phyloP scores from a whole-genome alignment of 2,888 invertebrate species.

The Rhimphoctona megacephalus region DNA sequence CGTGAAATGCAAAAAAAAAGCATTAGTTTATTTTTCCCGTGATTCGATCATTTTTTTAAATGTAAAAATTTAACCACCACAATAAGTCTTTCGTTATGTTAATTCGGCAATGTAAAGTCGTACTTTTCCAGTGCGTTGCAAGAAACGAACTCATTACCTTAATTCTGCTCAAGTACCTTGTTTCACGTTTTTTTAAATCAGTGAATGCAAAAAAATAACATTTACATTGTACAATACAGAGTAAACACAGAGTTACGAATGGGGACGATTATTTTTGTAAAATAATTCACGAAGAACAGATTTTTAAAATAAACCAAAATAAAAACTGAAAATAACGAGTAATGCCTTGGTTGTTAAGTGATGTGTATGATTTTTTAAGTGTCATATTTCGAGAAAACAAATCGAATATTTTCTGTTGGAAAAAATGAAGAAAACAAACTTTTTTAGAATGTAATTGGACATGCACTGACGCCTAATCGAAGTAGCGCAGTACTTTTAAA shows the following conservation, averaged over 20 bases:
- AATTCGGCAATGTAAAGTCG: not conserved
- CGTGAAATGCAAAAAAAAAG: not conserved
- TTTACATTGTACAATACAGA: not conserved
- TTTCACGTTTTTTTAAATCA: not conserved
- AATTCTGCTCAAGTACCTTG: not conserved
- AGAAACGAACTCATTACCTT: not conserved
- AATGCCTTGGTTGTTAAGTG: not conserved
- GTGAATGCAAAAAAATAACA: not conserved
- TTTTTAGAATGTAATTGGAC: not conserved
- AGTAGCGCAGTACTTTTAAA: not conserved
- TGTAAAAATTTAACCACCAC: not conserved
- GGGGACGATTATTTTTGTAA: not conserved
- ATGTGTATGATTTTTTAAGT: not conserved
- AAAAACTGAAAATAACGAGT: not conserved
- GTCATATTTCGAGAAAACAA: not conserved
- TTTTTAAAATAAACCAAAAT: not conserved
- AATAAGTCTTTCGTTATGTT: not conserved
- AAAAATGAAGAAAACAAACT: not conserved
- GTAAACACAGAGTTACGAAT: not conserved
- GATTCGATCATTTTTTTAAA: not conserved
- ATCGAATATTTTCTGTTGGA: not conserved
- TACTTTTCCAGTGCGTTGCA: not conserved
- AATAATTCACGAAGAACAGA: not conserved
- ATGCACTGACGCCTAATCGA: not conserved
- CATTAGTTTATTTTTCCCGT: not conserved